These are phyloP conservation scores for Brachionus manjavacas DNA, from an alignment of 1,140 invertebrate species.

Conservation along the genomic window DNA sequence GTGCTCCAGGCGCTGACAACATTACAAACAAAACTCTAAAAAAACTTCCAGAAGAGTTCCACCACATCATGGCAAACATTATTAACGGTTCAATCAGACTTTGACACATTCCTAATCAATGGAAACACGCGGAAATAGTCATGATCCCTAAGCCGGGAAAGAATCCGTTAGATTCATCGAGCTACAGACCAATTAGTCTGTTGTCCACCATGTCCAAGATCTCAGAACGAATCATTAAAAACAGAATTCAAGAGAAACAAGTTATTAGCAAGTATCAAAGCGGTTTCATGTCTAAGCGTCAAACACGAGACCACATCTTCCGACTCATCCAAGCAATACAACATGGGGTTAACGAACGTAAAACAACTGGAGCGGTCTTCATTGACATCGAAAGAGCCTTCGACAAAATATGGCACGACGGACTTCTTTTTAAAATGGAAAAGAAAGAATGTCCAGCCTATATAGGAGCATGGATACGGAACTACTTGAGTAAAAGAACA, in stretches of 20 bases:
- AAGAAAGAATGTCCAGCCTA: background rate
- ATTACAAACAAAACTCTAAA: background rate
- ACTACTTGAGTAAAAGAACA: background rate
- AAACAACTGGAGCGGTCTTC: too few species aligned
- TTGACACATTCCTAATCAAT: slow-evolving; percentile 6
- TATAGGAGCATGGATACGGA: background rate
- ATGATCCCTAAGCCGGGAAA: slow-evolving; percentile 44
- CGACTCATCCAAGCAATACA: background rate
- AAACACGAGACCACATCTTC: too few species aligned
- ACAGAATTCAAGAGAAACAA: background rate
- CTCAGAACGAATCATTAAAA: slow-evolving; percentile 41
- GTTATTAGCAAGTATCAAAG: too few species aligned
- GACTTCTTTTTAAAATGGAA: background rate
- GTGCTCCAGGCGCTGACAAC: background rate
- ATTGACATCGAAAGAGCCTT: too few species aligned
- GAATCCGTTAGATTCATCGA: background rate
- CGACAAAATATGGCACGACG: too few species aligned
- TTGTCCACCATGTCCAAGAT: slow-evolving; percentile 24
- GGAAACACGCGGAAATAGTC: slow-evolving; percentile 24
- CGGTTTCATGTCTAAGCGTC: too few species aligned
- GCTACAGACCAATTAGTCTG: slow-evolving; percentile 43
- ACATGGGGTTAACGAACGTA: too few species aligned
- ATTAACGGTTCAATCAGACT: background rate
- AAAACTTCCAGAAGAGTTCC: background rate
- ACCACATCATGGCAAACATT: background rate